Base-by-base conservation (phyloP, 1,140 invertebrate species). In the Pachypeltis micranthus region DNA sequence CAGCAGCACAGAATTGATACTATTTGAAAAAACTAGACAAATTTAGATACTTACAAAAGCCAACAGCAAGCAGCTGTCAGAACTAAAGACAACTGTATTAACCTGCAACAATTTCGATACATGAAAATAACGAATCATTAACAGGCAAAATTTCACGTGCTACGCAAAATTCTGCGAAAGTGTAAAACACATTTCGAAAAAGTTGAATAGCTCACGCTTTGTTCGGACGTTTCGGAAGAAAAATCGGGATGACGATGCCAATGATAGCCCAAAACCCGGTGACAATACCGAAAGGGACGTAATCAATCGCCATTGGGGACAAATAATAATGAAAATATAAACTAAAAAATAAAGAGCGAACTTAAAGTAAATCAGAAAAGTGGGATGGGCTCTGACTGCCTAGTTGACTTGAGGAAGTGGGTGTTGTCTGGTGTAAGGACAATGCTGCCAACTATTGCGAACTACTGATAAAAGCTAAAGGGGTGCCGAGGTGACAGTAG, bases 41-140 rank as follows among this genome's bases (percentile, higher is more conserved):
- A 3, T 44, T n/a, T 57, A 61, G 44, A 72, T 78, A 89, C 90
- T 91, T 80, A 93, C 89, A 93, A 94, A 39, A 93, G 77, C 87
- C 91, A 95, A 75, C 91, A 94, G 44, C 86, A 88, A 26, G 86
- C 86, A n/a, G 88, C 90, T 59, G 90, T 92, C 72, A 93, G 72
- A 75, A 93, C 88, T 44, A 94, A 76, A 68, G 93, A 82, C 55
- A 90, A 84, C 74, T 93, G 90, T 63, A 93, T 82, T 63, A 94
- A 85, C 66, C 90, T 93, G 78, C 61, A 78, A 79, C 66, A n/a
- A n/a, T n/a, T n/a, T n/a, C n/a, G n/a, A n/a, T n/a, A n/a, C n/a
- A n/a, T n/a, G n/a, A n/a, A n/a, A n/a, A n/a, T n/a, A n/a, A n/a
- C n/a, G n/a, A n/a, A n/a, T n/a, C n/a, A n/a, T n/a, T n/a, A n/a